phyloP scores from a whole-genome alignment of 2,797 vertebrate genomes.

The Okamejei kenojei region DNA sequence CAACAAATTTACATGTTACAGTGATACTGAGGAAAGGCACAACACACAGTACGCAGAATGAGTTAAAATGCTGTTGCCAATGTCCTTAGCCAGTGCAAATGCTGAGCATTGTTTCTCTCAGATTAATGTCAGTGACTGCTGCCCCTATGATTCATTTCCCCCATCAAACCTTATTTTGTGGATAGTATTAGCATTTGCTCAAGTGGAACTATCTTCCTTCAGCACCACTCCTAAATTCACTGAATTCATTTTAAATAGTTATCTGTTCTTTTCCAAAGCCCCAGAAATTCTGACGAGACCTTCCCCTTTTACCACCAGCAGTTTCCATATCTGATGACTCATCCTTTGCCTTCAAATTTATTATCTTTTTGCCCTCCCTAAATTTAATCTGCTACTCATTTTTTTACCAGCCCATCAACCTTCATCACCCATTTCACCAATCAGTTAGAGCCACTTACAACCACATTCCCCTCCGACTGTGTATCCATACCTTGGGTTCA shows the following conservation, averaged over 20 bases:
- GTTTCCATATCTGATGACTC: not conserved
- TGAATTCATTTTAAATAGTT: not conserved
- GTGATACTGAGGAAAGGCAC: too few species aligned
- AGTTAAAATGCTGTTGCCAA: too few species aligned
- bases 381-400: not conserved
- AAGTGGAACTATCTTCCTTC: not conserved
- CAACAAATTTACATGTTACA: too few species aligned
- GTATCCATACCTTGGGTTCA: too few species aligned
- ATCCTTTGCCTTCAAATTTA: not conserved
- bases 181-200: not conserved
- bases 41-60: too few species aligned
- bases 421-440: not conserved
- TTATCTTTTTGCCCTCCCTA: not conserved
- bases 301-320: not conserved
- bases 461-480: not conserved
- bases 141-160: not conserved
- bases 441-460: not conserved
- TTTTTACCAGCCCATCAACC: not conserved
- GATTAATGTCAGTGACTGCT: too few species aligned
- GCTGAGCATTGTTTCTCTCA: too few species aligned
- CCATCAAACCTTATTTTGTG: not conserved
- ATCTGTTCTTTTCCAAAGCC: not conserved
- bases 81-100: too few species aligned
- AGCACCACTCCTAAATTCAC: not conserved
- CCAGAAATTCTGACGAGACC: not conserved